Evolutionary conservation across 2,888 invertebrate genomes (phyloP).

Genomic region (Pinctada fucata): DNA sequence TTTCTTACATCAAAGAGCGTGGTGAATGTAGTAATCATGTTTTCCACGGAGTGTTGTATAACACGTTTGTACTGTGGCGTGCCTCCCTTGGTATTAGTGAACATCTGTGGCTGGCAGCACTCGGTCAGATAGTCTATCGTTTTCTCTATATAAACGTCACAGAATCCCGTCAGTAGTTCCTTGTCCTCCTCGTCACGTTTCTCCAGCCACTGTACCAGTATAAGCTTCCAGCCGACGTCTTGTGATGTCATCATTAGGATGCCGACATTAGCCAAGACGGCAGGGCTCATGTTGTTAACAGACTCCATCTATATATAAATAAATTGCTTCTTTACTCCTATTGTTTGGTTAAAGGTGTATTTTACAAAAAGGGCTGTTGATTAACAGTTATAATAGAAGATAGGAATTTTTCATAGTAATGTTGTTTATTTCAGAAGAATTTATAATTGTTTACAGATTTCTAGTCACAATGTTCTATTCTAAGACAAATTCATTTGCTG

Average conservation of each 20-base stretch:
- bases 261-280: slow-evolving; percentile 72
- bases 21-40: slow-evolving; percentile 73
- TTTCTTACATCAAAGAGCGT: slow-evolving; percentile 71
- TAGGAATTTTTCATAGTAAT: too few relatives aligned
- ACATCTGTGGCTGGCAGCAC: slow-evolving; percentile 65
- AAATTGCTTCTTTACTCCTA: too few relatives aligned
- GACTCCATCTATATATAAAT: slow-evolving; percentile 70
- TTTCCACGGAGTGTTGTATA: slow-evolving; percentile 67
- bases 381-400: too few relatives aligned
- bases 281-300: slow-evolving; percentile 69
- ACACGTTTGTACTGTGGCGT: slow-evolving; percentile 61
- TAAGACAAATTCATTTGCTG: too few relatives aligned
- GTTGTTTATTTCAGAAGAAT: too few relatives aligned
- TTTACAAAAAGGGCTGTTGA: too few relatives aligned
- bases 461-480: too few relatives aligned
- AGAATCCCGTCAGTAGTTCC: slow-evolving; percentile 65
- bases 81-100: slow-evolving; percentile 46
- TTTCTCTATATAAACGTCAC: slow-evolving; percentile 70
- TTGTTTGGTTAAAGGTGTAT: too few relatives aligned
- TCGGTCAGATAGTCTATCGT: slow-evolving; percentile 64
- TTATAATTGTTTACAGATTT: too few relatives aligned
- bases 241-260: slow-evolving; percentile 67
- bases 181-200: slow-evolving; percentile 67
- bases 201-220: slow-evolving; percentile 74
- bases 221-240: slow-evolving; percentile 75